Percentiles rank a stretch among this genome's conserved stretches.
Conservation (phyloP, 2,113 vertebrate species). For the Electrona antarctica region DNA sequence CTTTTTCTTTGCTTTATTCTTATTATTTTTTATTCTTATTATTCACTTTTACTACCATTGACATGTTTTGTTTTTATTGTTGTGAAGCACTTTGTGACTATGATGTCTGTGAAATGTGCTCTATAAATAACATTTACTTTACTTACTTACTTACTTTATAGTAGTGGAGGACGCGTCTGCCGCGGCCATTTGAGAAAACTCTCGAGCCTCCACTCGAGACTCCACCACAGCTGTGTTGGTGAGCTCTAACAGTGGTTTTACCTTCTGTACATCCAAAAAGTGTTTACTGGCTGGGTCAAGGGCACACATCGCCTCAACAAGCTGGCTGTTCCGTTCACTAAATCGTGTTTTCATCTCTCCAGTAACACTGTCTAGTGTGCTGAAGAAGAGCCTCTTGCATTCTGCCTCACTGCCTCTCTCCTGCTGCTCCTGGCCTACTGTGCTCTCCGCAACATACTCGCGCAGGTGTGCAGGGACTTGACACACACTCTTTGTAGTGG, state of each 20-base stretch:
- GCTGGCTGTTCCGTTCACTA: constrained; percentile 10
- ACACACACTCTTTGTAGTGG: no score
- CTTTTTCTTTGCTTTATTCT: no score
- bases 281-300: not conserved
- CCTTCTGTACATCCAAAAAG: constrained; percentile 4
- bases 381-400: constrained; percentile 17
- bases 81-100: no score
- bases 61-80: no score
- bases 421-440: constrained; percentile 18
- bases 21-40: no score
- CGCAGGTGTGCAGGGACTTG: constrained; percentile 1
- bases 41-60: no score
- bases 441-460: not conserved
- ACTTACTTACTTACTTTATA: no score
- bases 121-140: no score
- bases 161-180: no score
- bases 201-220: constrained; percentile 1
- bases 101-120: no score
- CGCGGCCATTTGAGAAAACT: not conserved
- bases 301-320: constrained; percentile 12
- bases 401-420: constrained; percentile 1
- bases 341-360: constrained; percentile 16
- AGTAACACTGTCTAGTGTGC: constrained; percentile 16
- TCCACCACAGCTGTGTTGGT: constrained; percentile 5
- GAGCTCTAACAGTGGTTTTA: constrained; percentile 12